Evolutionary conservation across 2,797 vertebrate species (phyloP).

Genomic region (Phyllotis vaccarum): DNA sequence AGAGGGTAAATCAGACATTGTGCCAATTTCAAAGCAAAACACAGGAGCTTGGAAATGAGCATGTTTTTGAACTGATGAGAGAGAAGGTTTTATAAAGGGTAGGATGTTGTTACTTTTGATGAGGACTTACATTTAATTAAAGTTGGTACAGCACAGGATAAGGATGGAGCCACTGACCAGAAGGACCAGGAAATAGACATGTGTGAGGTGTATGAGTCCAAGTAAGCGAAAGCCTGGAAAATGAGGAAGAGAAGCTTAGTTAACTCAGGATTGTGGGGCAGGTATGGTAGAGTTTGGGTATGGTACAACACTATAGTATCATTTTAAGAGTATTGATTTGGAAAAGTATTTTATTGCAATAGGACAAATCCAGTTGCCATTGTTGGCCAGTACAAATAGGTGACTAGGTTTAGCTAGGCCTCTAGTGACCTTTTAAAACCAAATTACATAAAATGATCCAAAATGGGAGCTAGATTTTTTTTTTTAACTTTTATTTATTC

Average conservation of each 20-base stretch:
- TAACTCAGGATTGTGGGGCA: not conserved
- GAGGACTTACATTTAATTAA: slow-evolving; percentile 43
- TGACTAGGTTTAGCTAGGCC: slow-evolving; percentile 27
- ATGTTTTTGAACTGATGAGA: not conserved
- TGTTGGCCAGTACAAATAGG: not conserved
- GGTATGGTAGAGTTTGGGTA: not conserved
- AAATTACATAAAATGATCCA: slow-evolving; percentile 28
- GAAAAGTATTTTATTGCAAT: slow-evolving; percentile 9
- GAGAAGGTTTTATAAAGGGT: not conserved
- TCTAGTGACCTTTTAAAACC: slow-evolving; percentile 58
- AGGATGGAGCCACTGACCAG: not conserved
- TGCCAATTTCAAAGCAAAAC: slow-evolving; percentile 34
- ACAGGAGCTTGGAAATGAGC: not conserved
- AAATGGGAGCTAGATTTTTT: slow-evolving; percentile 32
- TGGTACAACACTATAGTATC: not conserved
- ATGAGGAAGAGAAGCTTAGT: not conserved
- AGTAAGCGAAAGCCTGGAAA: not conserved
- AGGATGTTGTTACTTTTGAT: slow-evolving; percentile 20
- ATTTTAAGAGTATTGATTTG: slow-evolving; percentile 42
- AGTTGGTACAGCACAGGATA: not conserved
- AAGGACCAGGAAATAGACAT: not conserved
- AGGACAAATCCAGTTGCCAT: slow-evolving; percentile 29
- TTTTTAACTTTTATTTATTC: not conserved
- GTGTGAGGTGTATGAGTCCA: not conserved
- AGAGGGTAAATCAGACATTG: slow-evolving; percentile 21